Conservation (phyloP, 2,888 invertebrate species). For the Eumerus sabulonum region DNA sequence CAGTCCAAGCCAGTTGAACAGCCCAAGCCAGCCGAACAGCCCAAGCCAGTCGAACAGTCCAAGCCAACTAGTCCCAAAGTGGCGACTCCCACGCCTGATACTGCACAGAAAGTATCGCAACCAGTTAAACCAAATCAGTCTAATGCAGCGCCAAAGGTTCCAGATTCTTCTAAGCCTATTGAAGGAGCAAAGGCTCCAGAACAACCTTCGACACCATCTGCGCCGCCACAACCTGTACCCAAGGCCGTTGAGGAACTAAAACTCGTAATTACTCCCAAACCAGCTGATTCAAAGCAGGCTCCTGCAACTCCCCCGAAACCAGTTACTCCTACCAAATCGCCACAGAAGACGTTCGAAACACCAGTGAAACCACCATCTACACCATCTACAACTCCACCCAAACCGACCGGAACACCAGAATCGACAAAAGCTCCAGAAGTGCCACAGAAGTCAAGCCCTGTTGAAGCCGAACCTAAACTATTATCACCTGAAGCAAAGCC, state of each 20-base stretch:
- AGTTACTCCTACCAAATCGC: too few relatives aligned
- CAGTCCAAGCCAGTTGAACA: slow-evolving; percentile 79
- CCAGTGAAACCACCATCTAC: not conserved
- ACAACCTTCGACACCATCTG: slow-evolving; percentile 71
- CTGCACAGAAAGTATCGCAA: too few relatives aligned
- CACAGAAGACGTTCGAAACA: slow-evolving; percentile 23
- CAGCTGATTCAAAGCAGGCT: slow-evolving; percentile 85
- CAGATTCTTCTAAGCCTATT: not conserved
- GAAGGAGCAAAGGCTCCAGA: not conserved
- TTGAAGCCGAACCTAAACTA: slow-evolving; percentile 20
- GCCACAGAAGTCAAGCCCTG: slow-evolving; percentile 23
- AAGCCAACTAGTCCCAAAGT: not conserved
- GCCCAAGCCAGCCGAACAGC: slow-evolving; percentile 81
- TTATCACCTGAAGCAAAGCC: slow-evolving; percentile 48
- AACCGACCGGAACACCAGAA: slow-evolving; percentile 81
- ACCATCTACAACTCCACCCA: not conserved
- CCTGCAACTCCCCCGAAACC: slow-evolving; percentile 79
- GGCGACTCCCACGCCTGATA: too few relatives aligned
- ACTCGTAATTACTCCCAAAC: slow-evolving; percentile 82
- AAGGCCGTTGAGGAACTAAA: slow-evolving; percentile 72
- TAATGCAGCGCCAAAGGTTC: not conserved
- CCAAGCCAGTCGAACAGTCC: slow-evolving; percentile 34
- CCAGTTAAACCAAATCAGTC: too few relatives aligned
- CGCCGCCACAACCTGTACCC: slow-evolving; percentile 77
- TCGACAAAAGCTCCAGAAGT: slow-evolving; percentile 88